A percentile compares a stretch with the other conserved stretches of the same genome.
Evolutionary conservation across 2,113 vertebrate genomes (phyloP).

Genomic region (Polyodon spathula): DNA sequence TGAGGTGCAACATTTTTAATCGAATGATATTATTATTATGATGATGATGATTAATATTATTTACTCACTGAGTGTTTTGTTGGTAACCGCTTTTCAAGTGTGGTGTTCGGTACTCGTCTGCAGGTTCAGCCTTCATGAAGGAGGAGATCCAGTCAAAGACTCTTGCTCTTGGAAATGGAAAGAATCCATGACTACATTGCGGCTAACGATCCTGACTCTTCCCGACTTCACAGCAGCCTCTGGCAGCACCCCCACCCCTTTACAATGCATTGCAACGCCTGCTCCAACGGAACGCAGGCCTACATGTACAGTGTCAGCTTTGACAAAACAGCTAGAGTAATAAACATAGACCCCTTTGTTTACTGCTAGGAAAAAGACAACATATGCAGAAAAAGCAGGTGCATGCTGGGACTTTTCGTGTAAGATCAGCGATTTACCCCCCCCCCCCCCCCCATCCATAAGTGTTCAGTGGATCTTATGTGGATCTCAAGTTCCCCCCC

Average conservation of each 20-base stretch:
- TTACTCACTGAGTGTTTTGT: slow-evolving; percentile 62
- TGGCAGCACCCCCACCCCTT: neutral
- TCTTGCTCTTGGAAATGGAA: slow-evolving; percentile 57
- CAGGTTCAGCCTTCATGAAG: slow-evolving; percentile 64
- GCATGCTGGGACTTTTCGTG: too few species aligned
- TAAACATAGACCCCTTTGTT: neutral
- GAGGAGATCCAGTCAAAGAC: slow-evolving; percentile 72
- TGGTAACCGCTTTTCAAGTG: slow-evolving; percentile 60
- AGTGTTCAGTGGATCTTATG: too few species aligned
- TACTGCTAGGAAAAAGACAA: neutral
- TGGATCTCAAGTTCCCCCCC: too few species aligned
- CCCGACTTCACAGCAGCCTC: neutral
- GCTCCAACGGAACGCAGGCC: neutral
- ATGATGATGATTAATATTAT: too few species aligned
- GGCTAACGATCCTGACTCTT: neutral
- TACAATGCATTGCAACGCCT: neutral
- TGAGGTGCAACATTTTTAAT: too few species aligned
- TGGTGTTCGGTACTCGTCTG: slow-evolving; percentile 55
- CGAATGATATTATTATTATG: too few species aligned
- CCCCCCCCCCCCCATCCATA: too few species aligned
- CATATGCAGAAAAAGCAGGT: too few species aligned
- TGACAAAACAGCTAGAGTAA: neutral
- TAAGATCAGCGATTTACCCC: too few species aligned
- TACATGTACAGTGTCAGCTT: neutral
- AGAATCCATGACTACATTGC: slow-evolving; percentile 36